Evolutionary conservation across 2,888 invertebrate genomes (phyloP).

Genomic region (Anoplius nigerrimus): DNA sequence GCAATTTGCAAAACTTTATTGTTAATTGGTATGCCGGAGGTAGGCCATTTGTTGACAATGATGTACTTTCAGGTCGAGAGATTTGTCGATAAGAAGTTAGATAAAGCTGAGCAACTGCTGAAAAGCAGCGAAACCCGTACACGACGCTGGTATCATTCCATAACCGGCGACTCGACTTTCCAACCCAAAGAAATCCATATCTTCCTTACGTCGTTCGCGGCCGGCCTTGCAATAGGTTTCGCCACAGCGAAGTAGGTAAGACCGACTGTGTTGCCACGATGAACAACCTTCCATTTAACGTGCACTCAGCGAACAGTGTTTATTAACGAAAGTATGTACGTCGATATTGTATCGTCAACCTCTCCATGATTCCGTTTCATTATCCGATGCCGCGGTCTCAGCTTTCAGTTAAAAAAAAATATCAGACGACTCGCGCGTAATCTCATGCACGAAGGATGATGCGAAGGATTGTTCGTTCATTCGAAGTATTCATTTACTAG

Average conservation of each 20-base stretch:
- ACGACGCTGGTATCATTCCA: slow-evolving; percentile 85
- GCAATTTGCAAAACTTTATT: background rate
- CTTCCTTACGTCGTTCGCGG: slow-evolving; percentile 87
- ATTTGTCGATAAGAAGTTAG: slow-evolving; percentile 87
- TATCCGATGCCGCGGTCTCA: too few species aligned
- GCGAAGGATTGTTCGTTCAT: too few species aligned
- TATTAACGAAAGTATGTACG: too few species aligned
- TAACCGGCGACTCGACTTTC: slow-evolving; percentile 81
- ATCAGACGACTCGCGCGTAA: too few species aligned
- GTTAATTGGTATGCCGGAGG: background rate
- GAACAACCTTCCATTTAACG: too few species aligned
- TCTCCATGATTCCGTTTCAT: too few species aligned
- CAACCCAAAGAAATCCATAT: slow-evolving; percentile 86
- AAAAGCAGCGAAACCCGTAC: slow-evolving; percentile 84
- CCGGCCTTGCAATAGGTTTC: slow-evolving; percentile 86
- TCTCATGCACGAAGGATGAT: too few species aligned
- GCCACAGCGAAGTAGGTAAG: slow-evolving; percentile 68
- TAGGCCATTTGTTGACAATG: background rate
- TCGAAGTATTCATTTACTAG: too few species aligned
- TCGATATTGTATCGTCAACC: too few species aligned
- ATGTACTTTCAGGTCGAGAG: slow-evolving; percentile 81
- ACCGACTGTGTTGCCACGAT: slow-evolving; percentile 4
- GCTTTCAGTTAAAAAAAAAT: too few species aligned
- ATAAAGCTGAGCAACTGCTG: slow-evolving; percentile 85
- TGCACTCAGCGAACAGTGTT: too few species aligned